Percentiles rank a stretch among this genome's conserved stretches.
These are phyloP conservation scores for Actinostola sp. DNA, from an alignment of 92 coral and sea anemone genomes.

Conservation along the genomic window DNA sequence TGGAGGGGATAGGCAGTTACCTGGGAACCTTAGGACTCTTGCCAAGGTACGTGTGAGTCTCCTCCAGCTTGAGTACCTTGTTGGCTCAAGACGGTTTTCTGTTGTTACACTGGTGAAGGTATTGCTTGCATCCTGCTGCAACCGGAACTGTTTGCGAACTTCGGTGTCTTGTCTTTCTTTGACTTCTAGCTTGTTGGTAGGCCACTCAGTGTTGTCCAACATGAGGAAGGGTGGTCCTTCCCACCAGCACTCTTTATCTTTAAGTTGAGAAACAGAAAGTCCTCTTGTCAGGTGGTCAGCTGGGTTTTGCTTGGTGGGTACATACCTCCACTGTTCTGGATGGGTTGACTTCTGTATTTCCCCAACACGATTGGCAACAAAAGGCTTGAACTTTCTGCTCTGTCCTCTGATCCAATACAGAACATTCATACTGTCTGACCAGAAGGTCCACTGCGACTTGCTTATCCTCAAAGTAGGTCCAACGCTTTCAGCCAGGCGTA, in stretches of 20 bases:
- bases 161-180: constrained; percentile 23
- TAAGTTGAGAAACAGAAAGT: constrained; percentile 16
- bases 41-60: constrained; percentile 27
- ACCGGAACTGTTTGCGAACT: constrained; percentile 19
- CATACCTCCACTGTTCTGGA: constrained; percentile 67
- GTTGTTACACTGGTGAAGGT: constrained; percentile 5
- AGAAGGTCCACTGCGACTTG: neutral
- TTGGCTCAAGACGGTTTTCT: constrained; percentile 32
- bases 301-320: constrained; percentile 42
- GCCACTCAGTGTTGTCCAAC: constrained; percentile 24
- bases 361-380: constrained; percentile 52
- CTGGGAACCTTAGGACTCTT: constrained; percentile 21
- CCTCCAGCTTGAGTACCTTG: constrained; percentile 38
- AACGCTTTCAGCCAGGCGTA: constrained; percentile 24
- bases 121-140: constrained; percentile 24
- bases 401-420: constrained; percentile 38
- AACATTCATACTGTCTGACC: constrained; percentile 46
- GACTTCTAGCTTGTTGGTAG: constrained; percentile 13
- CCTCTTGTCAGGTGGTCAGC: constrained; percentile 55
- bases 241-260: constrained; percentile 19
- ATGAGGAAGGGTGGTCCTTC: constrained; percentile 21
- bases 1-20: constrained; percentile 30
- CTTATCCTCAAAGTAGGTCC: neutral
- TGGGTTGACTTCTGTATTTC: constrained; percentile 46
- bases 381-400: constrained; percentile 42